Evolutionary conservation across 2,888 invertebrate genomes (phyloP), one percentile per base, ranked within the genome.

Genomic region (Dyspetes luteomarginatus): DNA sequence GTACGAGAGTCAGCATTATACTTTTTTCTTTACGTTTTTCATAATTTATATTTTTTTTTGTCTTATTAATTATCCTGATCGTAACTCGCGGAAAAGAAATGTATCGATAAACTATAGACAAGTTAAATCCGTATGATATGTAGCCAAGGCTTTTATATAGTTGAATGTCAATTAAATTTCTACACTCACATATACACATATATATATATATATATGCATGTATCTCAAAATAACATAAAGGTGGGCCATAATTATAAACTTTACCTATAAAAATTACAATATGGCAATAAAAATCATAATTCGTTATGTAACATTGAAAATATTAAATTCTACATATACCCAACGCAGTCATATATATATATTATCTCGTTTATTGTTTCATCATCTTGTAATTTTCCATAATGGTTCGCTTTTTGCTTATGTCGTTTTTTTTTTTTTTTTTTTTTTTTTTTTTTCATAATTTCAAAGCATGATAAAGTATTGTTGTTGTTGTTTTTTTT

Each of bases 71-170:
- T 36, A 56, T 64, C 36, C 48, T 69, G 60, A 17, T 0, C 55
- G 69, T 48, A 36, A 3, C 22, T 41, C 30, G 36, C 50, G 24
- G 45, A 26, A 56, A 77, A 77, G 48, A 58, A 58, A 64, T 9
- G 60, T 67, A 74, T 30, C 36, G 52, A 74, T 30, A 78, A 67
- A 75, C 45, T 67, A n/a, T n/a, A 58, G 30, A 67, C 22, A 58
- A 48, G 12, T 65, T 65, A 41, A 68, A 68, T 68, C 48, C 73
- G 60, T 71, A 77, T 82, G 83, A 83, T 83, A 83, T 83, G 82
- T 81, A 82, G 78, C 78, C 71, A 78, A 82, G 76, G 81, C 75
- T 78, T 76, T 82, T 67, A 76, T 67, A 82, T 76, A 81, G 58
- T 81, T 68, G 77, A 73, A 78, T 76, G 67, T 76, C 56, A 73